These are phyloP conservation scores for Pygmarrhopalites habei DNA, from an alignment of 1,140 invertebrate genomes.

Conservation along the genomic window DNA sequence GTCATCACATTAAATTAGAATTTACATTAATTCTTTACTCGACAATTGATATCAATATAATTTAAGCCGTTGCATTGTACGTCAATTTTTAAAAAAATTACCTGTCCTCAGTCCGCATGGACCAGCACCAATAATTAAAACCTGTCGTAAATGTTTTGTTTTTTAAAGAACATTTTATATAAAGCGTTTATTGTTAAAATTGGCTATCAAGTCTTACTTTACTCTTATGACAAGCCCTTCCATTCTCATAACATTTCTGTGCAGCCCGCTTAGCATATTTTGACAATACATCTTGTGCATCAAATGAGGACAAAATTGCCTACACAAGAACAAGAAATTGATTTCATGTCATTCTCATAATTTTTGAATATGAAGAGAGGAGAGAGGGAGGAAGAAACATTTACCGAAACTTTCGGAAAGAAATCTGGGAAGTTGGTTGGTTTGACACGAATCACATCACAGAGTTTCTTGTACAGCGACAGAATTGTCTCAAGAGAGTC, in stretches of 20 bases:
- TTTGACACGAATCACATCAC: conserved; percentile 72
- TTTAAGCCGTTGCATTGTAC: no score
- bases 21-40: no score
- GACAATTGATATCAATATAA: no score
- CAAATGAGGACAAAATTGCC: conserved; percentile 78
- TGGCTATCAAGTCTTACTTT: no score
- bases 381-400: background rate
- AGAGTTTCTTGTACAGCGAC: conserved; percentile 65
- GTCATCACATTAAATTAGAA: no score
- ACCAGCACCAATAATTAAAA: conserved; percentile 88
- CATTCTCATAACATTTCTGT: conserved; percentile 84
- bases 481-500: conserved; percentile 83
- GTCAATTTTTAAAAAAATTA: no score
- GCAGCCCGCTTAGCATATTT: conserved; percentile 87
- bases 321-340: conserved; percentile 40
- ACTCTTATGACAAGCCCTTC: conserved; percentile 73
- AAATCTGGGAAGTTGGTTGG: conserved; percentile 75
- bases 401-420: conserved; percentile 77
- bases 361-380: background rate
- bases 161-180: no score
- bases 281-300: conserved; percentile 86
- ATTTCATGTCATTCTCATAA: background rate
- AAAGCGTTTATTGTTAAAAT: no score
- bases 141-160: conserved; percentile 46
- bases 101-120: conserved; percentile 90